A percentile compares a stretch with the other conserved stretches of the same genome.
Evolutionary conservation across 2,113 vertebrate species (phyloP).

Genomic region (Bubo bubo): DNA sequence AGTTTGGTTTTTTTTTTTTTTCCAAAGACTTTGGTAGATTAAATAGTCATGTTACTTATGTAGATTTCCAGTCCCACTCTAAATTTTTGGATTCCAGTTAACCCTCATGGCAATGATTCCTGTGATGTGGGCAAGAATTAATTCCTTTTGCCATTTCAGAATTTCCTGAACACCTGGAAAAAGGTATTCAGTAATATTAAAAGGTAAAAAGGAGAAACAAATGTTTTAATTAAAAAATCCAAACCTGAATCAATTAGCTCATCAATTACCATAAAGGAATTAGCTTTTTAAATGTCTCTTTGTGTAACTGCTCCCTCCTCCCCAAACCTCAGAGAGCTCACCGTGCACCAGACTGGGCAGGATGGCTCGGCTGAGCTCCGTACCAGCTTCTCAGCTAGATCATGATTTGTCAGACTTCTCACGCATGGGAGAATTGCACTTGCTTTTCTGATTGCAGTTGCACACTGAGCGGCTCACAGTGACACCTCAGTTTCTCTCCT

Average conservation of each 20-base stretch:
- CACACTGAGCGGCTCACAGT: background rate
- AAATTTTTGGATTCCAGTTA: background rate
- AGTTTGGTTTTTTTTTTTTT: background rate
- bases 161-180: background rate
- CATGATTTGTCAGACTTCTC: background rate
- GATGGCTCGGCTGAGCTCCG: accelerated
- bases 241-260: background rate
- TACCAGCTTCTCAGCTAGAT: background rate
- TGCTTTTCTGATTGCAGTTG: background rate
- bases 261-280: background rate
- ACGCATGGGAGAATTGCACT: background rate
- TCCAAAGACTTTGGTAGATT: background rate
- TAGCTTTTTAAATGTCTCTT: background rate
- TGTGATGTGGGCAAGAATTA: background rate
- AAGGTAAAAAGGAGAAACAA: background rate
- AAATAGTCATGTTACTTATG: background rate
- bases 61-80: background rate
- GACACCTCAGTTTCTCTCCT: background rate
- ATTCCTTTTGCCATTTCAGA: background rate
- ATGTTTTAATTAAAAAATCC: background rate
- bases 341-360: background rate
- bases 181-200: background rate
- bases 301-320: background rate
- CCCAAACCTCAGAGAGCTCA: background rate
- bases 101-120: background rate